These are phyloP conservation scores for Apoderus coryli DNA, from an alignment of 2,888 invertebrate genomes.

Conservation along the genomic window DNA sequence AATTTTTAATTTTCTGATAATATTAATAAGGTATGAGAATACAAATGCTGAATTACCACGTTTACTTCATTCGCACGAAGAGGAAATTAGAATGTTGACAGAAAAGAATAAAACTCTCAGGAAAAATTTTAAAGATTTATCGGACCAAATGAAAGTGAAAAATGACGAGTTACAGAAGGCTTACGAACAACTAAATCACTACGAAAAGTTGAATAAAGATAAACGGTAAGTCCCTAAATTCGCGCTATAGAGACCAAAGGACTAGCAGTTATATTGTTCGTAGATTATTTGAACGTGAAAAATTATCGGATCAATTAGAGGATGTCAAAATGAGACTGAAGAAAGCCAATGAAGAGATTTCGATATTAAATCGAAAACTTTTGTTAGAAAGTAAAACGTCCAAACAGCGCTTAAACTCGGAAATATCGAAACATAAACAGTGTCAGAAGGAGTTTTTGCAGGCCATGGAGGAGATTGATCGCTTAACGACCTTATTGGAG, in stretches of 20 bases:
- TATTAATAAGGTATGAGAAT: slow-evolving; percentile 58
- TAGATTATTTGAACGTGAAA: slow-evolving; percentile 60
- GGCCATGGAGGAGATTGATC: slow-evolving; percentile 45
- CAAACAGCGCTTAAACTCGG: slow-evolving; percentile 52
- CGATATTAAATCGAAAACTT: slow-evolving; percentile 50
- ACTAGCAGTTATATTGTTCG: no score
- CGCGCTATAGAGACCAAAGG: no score
- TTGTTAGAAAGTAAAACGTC: slow-evolving; percentile 60
- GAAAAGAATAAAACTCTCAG: slow-evolving; percentile 53
- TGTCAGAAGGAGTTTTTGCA: slow-evolving; percentile 50
- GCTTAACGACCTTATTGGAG: slow-evolving; percentile 44
- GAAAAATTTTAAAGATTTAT: slow-evolving; percentile 44
- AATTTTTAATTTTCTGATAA: no score
- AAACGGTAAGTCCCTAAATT: slow-evolving; percentile 26
- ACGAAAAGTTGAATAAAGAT: slow-evolving; percentile 55
- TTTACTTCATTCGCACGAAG: slow-evolving; percentile 59
- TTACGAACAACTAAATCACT: slow-evolving; percentile 54
- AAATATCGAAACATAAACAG: slow-evolving; percentile 55
- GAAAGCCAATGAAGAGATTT: slow-evolving; percentile 48
- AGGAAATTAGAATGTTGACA: slow-evolving; percentile 60
- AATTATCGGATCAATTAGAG: slow-evolving; percentile 47
- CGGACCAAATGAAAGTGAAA: slow-evolving; percentile 49
- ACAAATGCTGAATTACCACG: slow-evolving; percentile 65
- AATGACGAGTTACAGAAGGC: slow-evolving; percentile 50
- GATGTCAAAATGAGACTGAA: slow-evolving; percentile 39